Percentiles rank a stretch among this genome's conserved stretches.
Conservation (phyloP, 2,888 invertebrate species). For the Koerneria pararmatus region DNA sequence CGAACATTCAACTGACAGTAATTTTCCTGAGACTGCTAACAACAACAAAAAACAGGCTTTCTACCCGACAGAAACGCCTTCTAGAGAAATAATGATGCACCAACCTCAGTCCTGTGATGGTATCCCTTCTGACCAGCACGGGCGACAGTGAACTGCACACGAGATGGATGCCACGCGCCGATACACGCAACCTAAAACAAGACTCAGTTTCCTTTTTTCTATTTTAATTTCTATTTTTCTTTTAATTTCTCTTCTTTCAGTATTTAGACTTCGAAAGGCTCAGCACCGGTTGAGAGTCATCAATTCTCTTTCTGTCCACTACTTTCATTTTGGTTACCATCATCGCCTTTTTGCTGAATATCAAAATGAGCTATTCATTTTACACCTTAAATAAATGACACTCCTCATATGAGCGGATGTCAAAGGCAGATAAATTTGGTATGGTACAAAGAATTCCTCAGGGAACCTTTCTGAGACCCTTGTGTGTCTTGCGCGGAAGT, state of each 20-base stretch:
- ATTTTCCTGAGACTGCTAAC: no score
- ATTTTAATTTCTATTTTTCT: no score
- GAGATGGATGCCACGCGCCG: slow-evolving; percentile 99
- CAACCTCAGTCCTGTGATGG: slow-evolving; percentile 98
- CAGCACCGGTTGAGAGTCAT: slow-evolving; percentile 26
- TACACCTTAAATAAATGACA: no score
- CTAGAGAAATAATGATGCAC: no score
- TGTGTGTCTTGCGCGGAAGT: slow-evolving; percentile 97
- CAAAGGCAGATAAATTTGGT: no score
- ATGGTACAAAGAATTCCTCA: no score
- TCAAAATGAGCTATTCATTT: background rate
- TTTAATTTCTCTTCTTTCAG: no score
- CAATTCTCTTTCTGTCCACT: slow-evolving; percentile 29
- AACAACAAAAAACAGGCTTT: no score
- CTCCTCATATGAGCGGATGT: no score
- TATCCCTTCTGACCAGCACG: slow-evolving; percentile 99
- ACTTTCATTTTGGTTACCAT: slow-evolving; percentile 30
- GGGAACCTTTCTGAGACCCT: slow-evolving; percentile 75
- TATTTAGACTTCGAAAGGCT: slow-evolving; percentile 14
- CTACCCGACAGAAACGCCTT: no score
- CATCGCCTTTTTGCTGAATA: slow-evolving; percentile 8
- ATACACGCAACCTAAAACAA: slow-evolving; percentile 89
- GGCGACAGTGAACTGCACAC: slow-evolving; percentile 97
- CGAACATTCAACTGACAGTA: no score
- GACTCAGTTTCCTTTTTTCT: no score